Evolutionary conservation across 2,113 vertebrate genomes (phyloP), one percentile per base, ranked within the genome.

Genomic region (Shinisaurus crocodilurus): DNA sequence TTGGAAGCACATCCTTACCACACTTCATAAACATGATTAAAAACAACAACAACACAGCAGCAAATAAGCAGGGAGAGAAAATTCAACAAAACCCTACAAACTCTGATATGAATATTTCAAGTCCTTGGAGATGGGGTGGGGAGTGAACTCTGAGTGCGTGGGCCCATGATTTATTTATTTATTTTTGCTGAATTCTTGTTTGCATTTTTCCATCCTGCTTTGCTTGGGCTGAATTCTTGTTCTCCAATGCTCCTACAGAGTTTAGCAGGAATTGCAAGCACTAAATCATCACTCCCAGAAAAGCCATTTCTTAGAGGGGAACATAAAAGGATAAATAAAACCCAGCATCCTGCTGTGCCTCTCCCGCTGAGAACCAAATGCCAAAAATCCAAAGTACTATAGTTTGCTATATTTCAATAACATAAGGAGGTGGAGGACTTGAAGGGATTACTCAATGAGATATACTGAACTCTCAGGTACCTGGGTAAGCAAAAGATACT

Each of bases 391-490:
- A 75, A 74, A 93, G 57, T 48, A 25, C 67, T 89, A 69, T 34
- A 72, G 63, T 86, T 54, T 87, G 60, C 81, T 84, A 0, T 45
- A 60, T 16, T 80, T 92, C 85, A 92, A 63, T 45, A 74, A 48
- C 43, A 80, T 27, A 81, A 69, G 90, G 91, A 91, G 60, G 23
- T 54, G 3, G 85, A 74, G 85, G 92, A 45, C 67, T 92, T 72
- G 76, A 18, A 89, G 54, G 48, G 79, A 90, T 95, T 92, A 91
- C 89, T 92, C 90, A 95, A 54, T 92, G 84, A 94, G 82, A 95
- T 89, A 75, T 65, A 93, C 3, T 85, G 87, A 60, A 70, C 86
- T 65, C 93, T 93, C 93, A 89, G 88, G 83, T 88, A 89, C 85
- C 34, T 65, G 45, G 76, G 75, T 67, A 93, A 94, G 85, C 85